Base-by-base conservation (phyloP, 2,888 invertebrate genomes). In the Napeogenes sylphis region DNA sequence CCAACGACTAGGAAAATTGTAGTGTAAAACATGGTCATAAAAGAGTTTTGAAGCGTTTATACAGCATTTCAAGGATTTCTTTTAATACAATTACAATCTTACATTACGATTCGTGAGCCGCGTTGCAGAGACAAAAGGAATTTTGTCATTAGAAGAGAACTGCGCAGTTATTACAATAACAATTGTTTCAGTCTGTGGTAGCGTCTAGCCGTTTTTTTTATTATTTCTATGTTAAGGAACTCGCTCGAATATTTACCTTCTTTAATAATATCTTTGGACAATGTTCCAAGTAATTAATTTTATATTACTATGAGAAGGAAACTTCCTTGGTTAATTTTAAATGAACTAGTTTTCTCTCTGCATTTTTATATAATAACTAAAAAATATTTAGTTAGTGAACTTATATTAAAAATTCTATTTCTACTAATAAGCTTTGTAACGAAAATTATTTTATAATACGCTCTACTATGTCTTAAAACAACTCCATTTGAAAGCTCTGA, bases 81-180 rank as follows among this genome's bases (percentile, higher is more conserved):
- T 42, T 42, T 42, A 42, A 42, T 42, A 12, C 10, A 42, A 42
- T 42, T 42, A 42, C 42, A 10, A 8, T 42, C 3, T 47, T 21
- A 14, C 2, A 53, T 56, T 56, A 56, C 70, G 54, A 61, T 64
- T 71, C 47, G 3, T 65, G 73, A 65, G 66, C 74, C 78, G 62
- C 30, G 68, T 62, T 45, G 56, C 46, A 68, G 56, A 35, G 61
- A 61, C 61, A 59, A 62, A 72, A 77, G 74, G 76, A 77, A 78
- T 78, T 77, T 76, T 69, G 73, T 76, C 75, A 79, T 77, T 76
- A 78, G 70, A 71, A 69, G 67, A 70, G 73, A 67, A 68, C 72
- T 65, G 71, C 69, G 75, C 72, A 68, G 72, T 71, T 73, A 73
- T 75, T 73, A 76, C 73, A 72, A 74, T 73, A 76, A 74, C 73